A percentile compares a stretch with the other conserved stretches of the same genome.
Conservation (phyloP, 1,140 invertebrate species). For the Probaryconus sp. region DNA sequence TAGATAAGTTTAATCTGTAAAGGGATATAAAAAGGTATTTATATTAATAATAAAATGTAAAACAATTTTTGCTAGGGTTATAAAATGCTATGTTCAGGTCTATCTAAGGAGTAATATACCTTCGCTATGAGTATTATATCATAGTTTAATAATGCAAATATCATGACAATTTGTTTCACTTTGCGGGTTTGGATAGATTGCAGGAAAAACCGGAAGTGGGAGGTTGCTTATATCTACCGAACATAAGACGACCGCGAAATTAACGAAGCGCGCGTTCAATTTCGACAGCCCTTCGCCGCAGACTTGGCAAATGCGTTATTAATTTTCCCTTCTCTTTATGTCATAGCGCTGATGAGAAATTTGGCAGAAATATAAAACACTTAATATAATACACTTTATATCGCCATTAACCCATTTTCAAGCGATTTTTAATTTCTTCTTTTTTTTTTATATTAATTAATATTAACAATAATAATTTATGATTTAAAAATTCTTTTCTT, state of each 20-base stretch:
- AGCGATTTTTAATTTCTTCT: conserved; percentile 14
- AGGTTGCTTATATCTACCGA: conserved; percentile 60
- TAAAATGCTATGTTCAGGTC: too few relatives aligned
- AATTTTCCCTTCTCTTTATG: conserved; percentile 61
- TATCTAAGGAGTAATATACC: too few relatives aligned
- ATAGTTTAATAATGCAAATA: conserved; percentile 32
- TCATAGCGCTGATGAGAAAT: conserved; percentile 55
- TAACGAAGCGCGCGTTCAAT: conserved; percentile 70
- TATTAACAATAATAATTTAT: too few relatives aligned
- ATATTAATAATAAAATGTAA: too few relatives aligned
- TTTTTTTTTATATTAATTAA: too few relatives aligned
- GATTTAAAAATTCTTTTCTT: too few relatives aligned
- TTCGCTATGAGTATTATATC: conserved; percentile 31
- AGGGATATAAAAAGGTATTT: too few relatives aligned
- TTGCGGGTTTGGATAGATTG: conserved; percentile 55
- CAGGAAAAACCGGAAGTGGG: conserved; percentile 64
- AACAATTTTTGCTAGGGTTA: too few relatives aligned
- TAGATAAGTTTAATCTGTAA: too few relatives aligned
- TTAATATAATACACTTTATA: conserved; percentile 15
- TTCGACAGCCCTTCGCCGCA: conserved; percentile 59
- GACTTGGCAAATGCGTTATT: conserved; percentile 67
- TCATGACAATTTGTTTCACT: conserved; percentile 39
- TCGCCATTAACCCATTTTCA: conserved; percentile 28
- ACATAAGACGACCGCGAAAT: conserved; percentile 63
- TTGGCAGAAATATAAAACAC: conserved; percentile 8